These are phyloP conservation scores for Columba guinea DNA, from an alignment of 2,797 vertebrate species.

Conservation along the genomic window DNA sequence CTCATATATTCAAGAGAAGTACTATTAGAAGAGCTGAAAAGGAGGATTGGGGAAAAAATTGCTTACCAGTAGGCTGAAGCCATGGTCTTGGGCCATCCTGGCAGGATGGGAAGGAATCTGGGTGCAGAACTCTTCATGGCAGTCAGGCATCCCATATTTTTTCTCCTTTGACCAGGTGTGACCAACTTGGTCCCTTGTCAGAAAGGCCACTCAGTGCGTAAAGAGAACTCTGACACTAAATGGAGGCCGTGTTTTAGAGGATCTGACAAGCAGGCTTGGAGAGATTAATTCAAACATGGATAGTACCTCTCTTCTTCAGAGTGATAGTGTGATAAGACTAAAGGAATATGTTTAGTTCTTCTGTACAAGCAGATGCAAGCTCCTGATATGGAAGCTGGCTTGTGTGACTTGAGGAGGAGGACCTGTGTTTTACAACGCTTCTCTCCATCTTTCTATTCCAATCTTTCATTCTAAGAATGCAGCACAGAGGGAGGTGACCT, in stretches of 20 bases:
- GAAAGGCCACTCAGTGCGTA: neutral
- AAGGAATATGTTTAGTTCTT: neutral
- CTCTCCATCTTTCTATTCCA: neutral
- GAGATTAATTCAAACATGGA: neutral
- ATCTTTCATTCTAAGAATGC: neutral
- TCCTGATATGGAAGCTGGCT: neutral
- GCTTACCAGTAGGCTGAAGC: neutral
- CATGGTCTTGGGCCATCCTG: neutral
- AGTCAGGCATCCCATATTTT: neutral
- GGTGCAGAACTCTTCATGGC: neutral
- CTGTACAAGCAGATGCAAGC: neutral
- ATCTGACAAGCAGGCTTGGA: neutral
- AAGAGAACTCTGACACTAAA: neutral
- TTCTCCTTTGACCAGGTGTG: neutral
- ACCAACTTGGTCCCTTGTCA: neutral
- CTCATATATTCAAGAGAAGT: neutral
- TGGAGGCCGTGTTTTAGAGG: neutral
- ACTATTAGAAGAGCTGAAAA: neutral
- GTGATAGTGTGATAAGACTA: neutral
- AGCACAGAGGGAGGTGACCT: neutral
- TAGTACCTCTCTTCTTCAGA: neutral
- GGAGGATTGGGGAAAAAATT: neutral
- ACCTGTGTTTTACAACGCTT: neutral
- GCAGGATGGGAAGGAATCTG: neutral
- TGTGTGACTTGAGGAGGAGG: neutral